A percentile compares a stretch with the other conserved stretches of the same genome.
phyloP scores from a whole-genome alignment of 1,140 invertebrate genomes.

The Aphidius gifuensis region DNA sequence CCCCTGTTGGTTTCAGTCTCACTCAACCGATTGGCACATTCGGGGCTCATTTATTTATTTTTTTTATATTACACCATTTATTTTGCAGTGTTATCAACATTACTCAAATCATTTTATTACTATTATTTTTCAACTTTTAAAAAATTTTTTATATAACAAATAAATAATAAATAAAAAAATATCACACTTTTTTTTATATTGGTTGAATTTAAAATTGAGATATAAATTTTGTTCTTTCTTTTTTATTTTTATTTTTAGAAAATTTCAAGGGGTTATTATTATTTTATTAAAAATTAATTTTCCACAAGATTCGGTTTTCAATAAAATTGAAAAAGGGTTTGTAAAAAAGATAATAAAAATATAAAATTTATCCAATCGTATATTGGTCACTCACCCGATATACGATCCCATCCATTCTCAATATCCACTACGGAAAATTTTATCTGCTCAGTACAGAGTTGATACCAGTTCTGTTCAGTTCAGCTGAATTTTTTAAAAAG shows the following conservation, averaged over 20 bases:
- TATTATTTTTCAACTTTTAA: too few relatives aligned
- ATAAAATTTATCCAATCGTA: neutral
- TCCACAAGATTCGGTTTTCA: slow-evolving; percentile 8
- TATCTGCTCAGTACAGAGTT: slow-evolving; percentile 2
- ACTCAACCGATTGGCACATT: slow-evolving; percentile 22
- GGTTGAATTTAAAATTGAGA: neutral
- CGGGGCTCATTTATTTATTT: slow-evolving; percentile 12
- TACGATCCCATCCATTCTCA: neutral
- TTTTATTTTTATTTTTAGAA: neutral
- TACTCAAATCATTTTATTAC: too few relatives aligned
- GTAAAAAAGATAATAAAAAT: neutral
- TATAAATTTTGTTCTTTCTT: neutral
- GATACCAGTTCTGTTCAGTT: neutral
- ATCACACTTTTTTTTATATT: neutral
- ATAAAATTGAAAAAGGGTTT: slow-evolving; percentile 7
- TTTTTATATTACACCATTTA: slow-evolving; percentile 11
- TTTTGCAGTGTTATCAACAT: neutral
- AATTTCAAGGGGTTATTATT: neutral
- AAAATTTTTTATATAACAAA: too few relatives aligned
- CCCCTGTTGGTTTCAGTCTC: slow-evolving; percentile 24
- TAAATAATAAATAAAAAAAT: too few relatives aligned
- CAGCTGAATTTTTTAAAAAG: neutral
- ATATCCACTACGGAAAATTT: neutral
- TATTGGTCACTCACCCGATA: slow-evolving; percentile 14
- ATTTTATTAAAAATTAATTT: slow-evolving; percentile 4